Evolutionary conservation across 1,140 invertebrate species (phyloP), one percentile per base, ranked within the genome.

Genomic region (Pogonomyrmex californicus): DNA sequence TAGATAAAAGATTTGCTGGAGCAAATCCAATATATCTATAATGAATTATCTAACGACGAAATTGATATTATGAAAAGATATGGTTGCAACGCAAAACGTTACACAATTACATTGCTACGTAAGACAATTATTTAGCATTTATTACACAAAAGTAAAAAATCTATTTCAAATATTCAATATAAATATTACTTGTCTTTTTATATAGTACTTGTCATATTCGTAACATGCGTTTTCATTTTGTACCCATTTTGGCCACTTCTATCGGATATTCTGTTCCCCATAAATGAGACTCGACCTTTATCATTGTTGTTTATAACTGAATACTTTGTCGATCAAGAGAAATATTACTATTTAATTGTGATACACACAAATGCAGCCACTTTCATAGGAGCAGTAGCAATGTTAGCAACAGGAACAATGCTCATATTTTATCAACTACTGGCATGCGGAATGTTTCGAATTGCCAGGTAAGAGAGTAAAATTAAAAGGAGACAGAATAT

Each of bases 361-460:
- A 38, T 75, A 12, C 71, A 75, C 6, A 2, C n/a, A 38, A 3
- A 75, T 10, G 5, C 9, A 3, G 33, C 36, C 1, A n/a, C 54
- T 71, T 4, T 1, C 5, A 14, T 77, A 36, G 58, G 58, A n/a
- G 0, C 0, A 36, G 7, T 2, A 0, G 17, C 30, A 36, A n/a
- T 63, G n/a, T 6, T 77, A 47, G 56, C 75, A 4, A 77, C 58
- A 77, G 75, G 58, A 63, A n/a, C 14, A 2, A 23, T 77, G 10
- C 1, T 77, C 9, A 62, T 77, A 63, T 30, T 12, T 30, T 77
- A 14, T 17, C 0, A 6, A 33, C 41, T 47, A 4, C 6, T 51
- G 38, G n/a, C 7, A 2, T 79, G 76, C 36, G 76, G 76, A 66
- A 79, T 79, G 76, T 66, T 79, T 66, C 17, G n/a, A 23, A 66